Evolutionary conservation across 2,113 vertebrate species (phyloP).

Genomic region (Trachemys scripta): DNA sequence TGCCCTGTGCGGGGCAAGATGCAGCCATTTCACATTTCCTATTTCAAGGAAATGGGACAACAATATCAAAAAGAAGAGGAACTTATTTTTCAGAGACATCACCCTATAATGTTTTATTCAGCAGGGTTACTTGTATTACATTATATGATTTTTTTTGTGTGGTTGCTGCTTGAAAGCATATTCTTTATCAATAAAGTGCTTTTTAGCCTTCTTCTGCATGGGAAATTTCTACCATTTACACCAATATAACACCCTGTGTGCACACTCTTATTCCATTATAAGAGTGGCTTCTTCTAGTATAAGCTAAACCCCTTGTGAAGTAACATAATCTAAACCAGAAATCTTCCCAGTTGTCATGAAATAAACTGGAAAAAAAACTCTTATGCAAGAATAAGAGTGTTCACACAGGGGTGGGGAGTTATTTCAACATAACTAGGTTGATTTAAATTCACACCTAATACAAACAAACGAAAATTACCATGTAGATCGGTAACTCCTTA

Average conservation of each 20-base stretch:
- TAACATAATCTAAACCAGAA: too few species aligned
- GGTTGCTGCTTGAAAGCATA: neutral
- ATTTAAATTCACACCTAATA: neutral
- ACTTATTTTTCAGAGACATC: neutral
- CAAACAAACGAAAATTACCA: rapidly evolving
- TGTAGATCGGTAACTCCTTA: neutral
- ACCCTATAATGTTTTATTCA: rapidly evolving
- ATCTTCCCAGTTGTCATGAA: neutral
- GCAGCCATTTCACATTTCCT: too few species aligned
- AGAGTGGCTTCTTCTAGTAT: neutral
- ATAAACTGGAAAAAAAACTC: neutral
- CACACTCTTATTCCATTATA: neutral
- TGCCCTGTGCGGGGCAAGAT: too few species aligned
- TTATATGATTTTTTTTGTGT: neutral
- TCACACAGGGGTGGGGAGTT: too few species aligned
- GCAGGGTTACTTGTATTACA: rapidly evolving
- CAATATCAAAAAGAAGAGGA: neutral
- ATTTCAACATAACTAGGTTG: rapidly evolving
- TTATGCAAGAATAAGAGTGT: neutral
- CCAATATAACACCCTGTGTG: neutral
- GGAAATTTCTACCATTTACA: neutral
- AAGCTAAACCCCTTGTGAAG: too few species aligned
- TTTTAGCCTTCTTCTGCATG: neutral
- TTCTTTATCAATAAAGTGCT: neutral
- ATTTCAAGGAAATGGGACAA: too few species aligned